Conservation (phyloP, 1,140 invertebrate species). For the Drosophila mayri region DNA sequence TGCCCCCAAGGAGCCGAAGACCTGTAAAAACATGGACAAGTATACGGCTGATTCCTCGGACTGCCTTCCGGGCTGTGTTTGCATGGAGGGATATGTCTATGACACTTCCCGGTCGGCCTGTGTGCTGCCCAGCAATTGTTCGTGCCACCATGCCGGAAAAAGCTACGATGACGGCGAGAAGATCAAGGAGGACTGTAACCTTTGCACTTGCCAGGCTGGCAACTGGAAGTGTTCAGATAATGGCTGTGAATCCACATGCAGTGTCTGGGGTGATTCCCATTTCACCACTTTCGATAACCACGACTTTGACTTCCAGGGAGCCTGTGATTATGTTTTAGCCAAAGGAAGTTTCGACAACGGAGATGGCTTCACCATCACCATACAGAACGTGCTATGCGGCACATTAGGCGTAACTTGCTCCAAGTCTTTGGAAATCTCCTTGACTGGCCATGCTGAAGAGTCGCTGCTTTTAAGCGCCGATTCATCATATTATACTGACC, state of each 20-base stretch:
- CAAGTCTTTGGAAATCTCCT: constrained; percentile 89
- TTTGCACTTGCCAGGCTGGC: constrained; percentile 89
- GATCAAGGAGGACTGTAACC: constrained; percentile 93
- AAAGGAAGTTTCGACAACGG: constrained; percentile 88
- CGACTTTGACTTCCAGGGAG: constrained; percentile 94
- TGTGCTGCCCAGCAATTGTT: constrained; percentile 90
- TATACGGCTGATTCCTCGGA: constrained; percentile 85
- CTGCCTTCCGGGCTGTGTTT: constrained; percentile 92
- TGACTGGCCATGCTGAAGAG: constrained; percentile 86
- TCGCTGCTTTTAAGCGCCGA: constrained; percentile 87
- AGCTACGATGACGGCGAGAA: constrained; percentile 91
- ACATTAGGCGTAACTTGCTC: constrained; percentile 94
- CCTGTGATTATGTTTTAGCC: constrained; percentile 93
- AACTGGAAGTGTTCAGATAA: constrained; percentile 89
- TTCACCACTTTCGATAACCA: constrained; percentile 94
- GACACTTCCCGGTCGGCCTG: constrained; percentile 89
- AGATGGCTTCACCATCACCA: constrained; percentile 89
- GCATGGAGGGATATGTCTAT: constrained; percentile 90
- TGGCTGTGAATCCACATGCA: constrained; percentile 90
- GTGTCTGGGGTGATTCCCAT: constrained; percentile 94
- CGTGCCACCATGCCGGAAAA: constrained; percentile 94
- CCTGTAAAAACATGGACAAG: constrained; percentile 93
- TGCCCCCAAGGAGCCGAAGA: constrained; percentile 89
- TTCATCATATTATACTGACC: constrained; percentile 78
- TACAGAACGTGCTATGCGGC: constrained; percentile 90